Base-by-base conservation (phyloP, 2,797 vertebrate genomes). In the Chiroxiphia lanceolata region DNA sequence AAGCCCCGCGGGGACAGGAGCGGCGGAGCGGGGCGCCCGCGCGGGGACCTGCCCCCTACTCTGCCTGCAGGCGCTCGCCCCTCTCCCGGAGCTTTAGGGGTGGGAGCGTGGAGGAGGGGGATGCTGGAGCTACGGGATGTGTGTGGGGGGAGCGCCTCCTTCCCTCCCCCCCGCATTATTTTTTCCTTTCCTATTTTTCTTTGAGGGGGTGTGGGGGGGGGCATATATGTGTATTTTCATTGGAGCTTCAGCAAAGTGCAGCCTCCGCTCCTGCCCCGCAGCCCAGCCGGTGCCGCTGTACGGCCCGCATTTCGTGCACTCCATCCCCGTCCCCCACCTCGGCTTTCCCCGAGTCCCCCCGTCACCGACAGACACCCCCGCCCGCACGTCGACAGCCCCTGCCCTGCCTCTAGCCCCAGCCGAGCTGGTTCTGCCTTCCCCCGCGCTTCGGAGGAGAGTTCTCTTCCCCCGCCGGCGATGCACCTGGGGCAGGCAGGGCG, bases 221-320 rank as follows among this genome's bases (percentile, higher is more conserved):
- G 31, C 14, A 19, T 44, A 34, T 45, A 54, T 91, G 51, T 70
- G 88, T 82, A 47, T 86, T 91, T 91, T 87, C 53, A 83, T 42
- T 89, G 64, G 69, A 64, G 86, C 74, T 80, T 60, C 50, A 48
- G 70, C 65, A 53, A 90, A 90, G 87, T 81, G 79, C 65, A 87
- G 83, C 75, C 57, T 64, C 56, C 13, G 25, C 75, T 84, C 70
- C 65, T 47, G 87, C 54, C 83, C 89, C 29, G 29, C 74, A n/a
- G 25, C 38, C 26, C 17, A 82, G 47, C 54, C 40, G 26, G 31
- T 63, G 45, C 69, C 27, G 13, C 82, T 76, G 54, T 59, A 64
- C 57, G n/a, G 23, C 16, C 70, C 54, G 42, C 64, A 29, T 87
- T 83, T 80, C 48, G 18, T 40, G 54, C 54, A 51, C 83, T 57